Evolutionary conservation across 2,888 invertebrate species (phyloP), one percentile per base, ranked within the genome.

Genomic region (Ichneumoninae sp.): DNA sequence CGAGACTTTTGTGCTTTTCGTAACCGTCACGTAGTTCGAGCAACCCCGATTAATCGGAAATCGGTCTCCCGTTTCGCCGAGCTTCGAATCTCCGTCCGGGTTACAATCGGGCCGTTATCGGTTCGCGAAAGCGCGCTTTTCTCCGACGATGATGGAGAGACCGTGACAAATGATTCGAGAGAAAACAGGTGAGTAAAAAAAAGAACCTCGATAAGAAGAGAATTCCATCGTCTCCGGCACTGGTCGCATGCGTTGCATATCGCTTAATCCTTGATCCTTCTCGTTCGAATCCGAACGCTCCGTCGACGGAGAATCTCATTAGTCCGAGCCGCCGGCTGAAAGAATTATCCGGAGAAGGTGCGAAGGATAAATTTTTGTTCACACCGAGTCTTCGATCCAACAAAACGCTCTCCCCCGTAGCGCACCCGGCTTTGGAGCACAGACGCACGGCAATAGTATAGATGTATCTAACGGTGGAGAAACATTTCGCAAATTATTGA

Each of bases 141-240:
- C 65, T 68, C 54, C 10, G 30, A 70, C 33, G 30, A 83, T 77
- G 77, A 77, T 19, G 69, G 52, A 52, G 60, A 66, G 68, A 71
- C 71, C 70, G 82, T 79, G 52, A 82, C 76, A 80, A 66, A 85
- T 85, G 85, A 82, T 73, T 76, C 79, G 75, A 60, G 82, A 68
- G 26, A 82, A 71, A 54, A 73, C 36, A 76, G 85, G 85, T 85
- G 75, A 85, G 85, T 68, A 26, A 1, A 26, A 7, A 69, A 19
- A 13, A 47, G 5, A 26, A 70, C 10, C n/a, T n/a, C n/a, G 50
- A 1, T 10, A 30, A 69, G 30, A 36, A 30, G 13, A 36, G 1
- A 36, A 36, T 30, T 33, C 7, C 33, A 52, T 50, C 22, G 7
- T 26, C 30, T 16, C 10, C 7, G 26, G 26, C 44, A 57, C 30